Evolutionary conservation across 1,140 invertebrate species (phyloP).

Genomic region (Calephelis nemesis): DNA sequence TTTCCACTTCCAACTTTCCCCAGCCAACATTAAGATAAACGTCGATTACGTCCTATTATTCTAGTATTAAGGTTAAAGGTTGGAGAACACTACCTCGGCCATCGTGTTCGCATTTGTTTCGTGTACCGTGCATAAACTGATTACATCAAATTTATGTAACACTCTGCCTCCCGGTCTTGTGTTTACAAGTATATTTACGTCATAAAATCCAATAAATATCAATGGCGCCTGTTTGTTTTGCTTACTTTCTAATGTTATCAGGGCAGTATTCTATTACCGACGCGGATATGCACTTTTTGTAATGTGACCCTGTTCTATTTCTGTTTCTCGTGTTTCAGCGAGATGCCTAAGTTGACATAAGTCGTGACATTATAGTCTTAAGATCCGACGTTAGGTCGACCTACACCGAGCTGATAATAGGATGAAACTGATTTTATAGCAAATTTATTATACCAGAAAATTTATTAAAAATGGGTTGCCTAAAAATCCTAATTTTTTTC

Average conservation of each 20-base stretch:
- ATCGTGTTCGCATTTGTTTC: conserved; percentile 30
- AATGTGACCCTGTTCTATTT: background rate
- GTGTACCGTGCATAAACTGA: conserved; percentile 28
- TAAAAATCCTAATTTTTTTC: too few relatives aligned
- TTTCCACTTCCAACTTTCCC: conserved; percentile 59
- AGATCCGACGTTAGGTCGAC: too few relatives aligned
- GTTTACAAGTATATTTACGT: conserved; percentile 9
- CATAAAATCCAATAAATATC: conserved; percentile 4
- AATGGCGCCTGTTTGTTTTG: conserved; percentile 2
- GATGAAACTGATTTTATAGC: too few relatives aligned
- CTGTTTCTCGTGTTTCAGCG: background rate
- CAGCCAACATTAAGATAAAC: conserved; percentile 39
- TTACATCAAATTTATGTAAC: conserved; percentile 27
- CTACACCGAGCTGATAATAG: too few relatives aligned
- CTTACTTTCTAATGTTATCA: conserved; percentile 8
- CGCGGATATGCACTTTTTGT: background rate
- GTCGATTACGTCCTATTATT: conserved; percentile 46
- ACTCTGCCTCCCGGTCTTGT: conserved; percentile 23
- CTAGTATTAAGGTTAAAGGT: conserved; percentile 25
- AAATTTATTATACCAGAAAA: too few relatives aligned
- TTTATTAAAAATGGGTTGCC: background rate
- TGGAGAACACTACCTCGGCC: conserved; percentile 29
- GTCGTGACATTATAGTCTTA: too few relatives aligned
- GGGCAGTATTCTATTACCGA: background rate
- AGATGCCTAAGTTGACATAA: background rate